A percentile compares a stretch with the other conserved stretches of the same genome.
Evolutionary conservation across 2,888 invertebrate genomes (phyloP).

Genomic region (Brachyopa scutellaris): DNA sequence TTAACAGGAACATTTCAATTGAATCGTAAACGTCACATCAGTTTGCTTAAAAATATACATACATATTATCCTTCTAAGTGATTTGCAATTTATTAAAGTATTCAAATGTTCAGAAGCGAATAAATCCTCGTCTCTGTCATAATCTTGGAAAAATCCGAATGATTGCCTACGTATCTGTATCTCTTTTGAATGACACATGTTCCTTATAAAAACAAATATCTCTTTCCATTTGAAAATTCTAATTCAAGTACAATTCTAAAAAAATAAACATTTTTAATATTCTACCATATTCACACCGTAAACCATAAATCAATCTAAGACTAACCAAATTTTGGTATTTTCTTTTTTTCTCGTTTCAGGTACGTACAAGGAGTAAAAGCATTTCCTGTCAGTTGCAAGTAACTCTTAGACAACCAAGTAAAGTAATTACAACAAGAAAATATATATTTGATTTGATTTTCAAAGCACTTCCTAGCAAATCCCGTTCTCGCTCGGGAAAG

Average conservation of each 20-base stretch:
- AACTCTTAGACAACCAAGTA: conserved; percentile 63
- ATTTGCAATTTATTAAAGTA: too few species aligned
- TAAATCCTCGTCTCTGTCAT: neutral
- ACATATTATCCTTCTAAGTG: too few species aligned
- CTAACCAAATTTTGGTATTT: conserved; percentile 23
- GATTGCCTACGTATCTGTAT: conserved; percentile 1
- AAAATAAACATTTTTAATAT: neutral
- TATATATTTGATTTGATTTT: conserved; percentile 62
- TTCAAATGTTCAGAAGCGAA: neutral
- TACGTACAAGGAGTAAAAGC: conserved; percentile 53
- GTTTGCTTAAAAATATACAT: too few species aligned
- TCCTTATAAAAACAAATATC: neutral
- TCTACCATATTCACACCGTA: neutral
- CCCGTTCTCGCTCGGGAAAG: conserved; percentile 8
- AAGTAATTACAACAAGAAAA: conserved; percentile 68
- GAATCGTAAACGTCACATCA: too few species aligned
- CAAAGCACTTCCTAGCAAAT: conserved; percentile 52
- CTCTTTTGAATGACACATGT: neutral
- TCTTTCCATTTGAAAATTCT: neutral
- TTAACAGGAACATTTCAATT: too few species aligned
- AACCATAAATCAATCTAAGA: conserved; percentile 43
- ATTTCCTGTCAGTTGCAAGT: conserved; percentile 66
- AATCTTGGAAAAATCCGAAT: neutral
- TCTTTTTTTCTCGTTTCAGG: conserved; percentile 52
- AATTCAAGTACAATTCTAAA: neutral